Base-by-base conservation (phyloP, 2,113 vertebrate species). In the Grammomys surdaster region DNA sequence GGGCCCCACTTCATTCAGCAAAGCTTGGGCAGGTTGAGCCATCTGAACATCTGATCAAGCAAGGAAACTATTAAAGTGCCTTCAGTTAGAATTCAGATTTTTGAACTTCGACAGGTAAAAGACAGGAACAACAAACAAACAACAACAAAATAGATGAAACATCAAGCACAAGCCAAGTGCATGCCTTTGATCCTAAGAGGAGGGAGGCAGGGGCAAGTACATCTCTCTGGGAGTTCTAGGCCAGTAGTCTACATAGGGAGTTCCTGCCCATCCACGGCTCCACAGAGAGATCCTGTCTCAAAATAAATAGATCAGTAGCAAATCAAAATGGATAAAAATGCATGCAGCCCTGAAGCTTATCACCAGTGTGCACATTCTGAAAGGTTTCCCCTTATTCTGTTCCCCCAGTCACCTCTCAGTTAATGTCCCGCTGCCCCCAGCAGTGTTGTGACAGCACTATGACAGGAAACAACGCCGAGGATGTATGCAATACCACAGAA, bases 41-140 rank as follows among this genome's bases (percentile, higher is more conserved):
- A 56, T 40, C 22, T 11, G 7, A 60, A 22, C 36, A 60, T 0
- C 12, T 11, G 16, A 73, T 1, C 3, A 14, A 88, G 65, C 28
- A 36, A 88, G 51, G 8, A 9, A 80, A 77, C 11, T 19, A 84
- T 4, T 81, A 58, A 86, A 95, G 33, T 31, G 22, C 31, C 12
- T 16, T 63, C 43, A 75, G n/a, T 65, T 94, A 63, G 69, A 88
- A 90, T 89, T 89, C 26, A n/a, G 70, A 58, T 28, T 60, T 92
- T 51, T 24, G 22, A 58, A 80, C 22, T 88, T n/a, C 3, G 33
- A 81, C 11, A 54, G 90, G 82, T 77, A 90, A 43, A 70, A 90
- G 77, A 63, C 26, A 22, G 0, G 33, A 88, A 31, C 43, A 88
- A 70, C 60, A 95, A 95, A 77, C 12, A 81, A 94, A 78, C 26